Evolutionary conservation across 2,888 invertebrate species (phyloP), one percentile per base, ranked within the genome.

Genomic region (Ochropleura leucogaster): DNA sequence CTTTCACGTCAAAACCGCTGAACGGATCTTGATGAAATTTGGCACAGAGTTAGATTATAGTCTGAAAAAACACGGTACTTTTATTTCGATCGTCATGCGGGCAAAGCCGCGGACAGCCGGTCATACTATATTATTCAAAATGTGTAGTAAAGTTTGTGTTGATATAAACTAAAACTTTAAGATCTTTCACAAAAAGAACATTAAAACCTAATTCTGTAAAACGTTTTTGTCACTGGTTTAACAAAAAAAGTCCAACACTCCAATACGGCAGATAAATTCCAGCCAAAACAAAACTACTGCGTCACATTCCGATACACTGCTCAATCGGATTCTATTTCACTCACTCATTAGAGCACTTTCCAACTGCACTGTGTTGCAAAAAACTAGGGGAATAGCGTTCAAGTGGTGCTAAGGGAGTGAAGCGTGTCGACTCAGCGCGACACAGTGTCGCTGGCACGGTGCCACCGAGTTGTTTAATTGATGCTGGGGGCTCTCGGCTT

Each of bases 401-500:
- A 85, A 86, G 80, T 78, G 78, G 80, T 80, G 67, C 85, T 82
- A 74, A 70, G 77, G 44, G 63, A 20, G 67, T 63, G 68, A 71
- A 74, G 79, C 70, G 84, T 70, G 84, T 70, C 72, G 72, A 69
- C 63, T 78, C 72, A 64, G 74, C 10, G 72, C 51, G 78, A 79
- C 83, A 85, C 85, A 57, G 68, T 85, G 62, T 62, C 62, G n/a
- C 62, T 62, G 85, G 85, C 82, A 42, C 53, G 20, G 65, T 74
- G 85, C 87, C 85, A 71, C 79, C 51, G 74, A 77, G 68, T 63
- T 78, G 74, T 72, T 85, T 86, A 85, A 85, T 85, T 85, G 85
- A 85, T 80, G 78, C 85, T 80, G 74, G 76, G 74, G 77, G 82
- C 85, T 69, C 71, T 74, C 60, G 55, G 82, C 84, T 84, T 84